A percentile compares a stretch with the other conserved stretches of the same genome.
Conservation (phyloP, 2,797 vertebrate genomes). For the Danio albolineatus region DNA sequence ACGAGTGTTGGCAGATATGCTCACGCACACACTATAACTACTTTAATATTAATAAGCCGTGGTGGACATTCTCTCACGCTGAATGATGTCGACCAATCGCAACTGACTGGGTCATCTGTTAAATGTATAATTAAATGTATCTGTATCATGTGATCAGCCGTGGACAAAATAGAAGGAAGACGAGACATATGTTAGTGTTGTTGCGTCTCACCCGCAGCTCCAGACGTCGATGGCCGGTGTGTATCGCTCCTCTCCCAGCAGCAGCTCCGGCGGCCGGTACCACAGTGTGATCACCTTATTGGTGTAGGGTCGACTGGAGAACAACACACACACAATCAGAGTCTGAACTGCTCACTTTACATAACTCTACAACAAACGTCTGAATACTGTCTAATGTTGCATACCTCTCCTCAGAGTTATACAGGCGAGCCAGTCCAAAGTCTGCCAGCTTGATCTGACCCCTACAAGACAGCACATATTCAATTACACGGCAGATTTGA, state of each 20-base stretch:
- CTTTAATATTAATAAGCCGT: too few relatives aligned
- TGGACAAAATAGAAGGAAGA: too few relatives aligned
- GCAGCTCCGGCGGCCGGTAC: conserved; percentile 97
- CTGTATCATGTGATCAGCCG: too few relatives aligned
- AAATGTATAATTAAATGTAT: too few relatives aligned
- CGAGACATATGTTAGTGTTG: too few relatives aligned
- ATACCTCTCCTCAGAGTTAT: conserved; percentile 98
- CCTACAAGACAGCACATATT: conserved; percentile 70
- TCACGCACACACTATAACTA: too few relatives aligned
- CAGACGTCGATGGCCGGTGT: conserved; percentile 98
- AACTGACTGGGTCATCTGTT: too few relatives aligned
- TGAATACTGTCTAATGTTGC: conserved; percentile 39
- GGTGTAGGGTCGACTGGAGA: conserved; percentile 95
- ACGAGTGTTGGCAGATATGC: too few relatives aligned
- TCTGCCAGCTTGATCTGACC: conserved; percentile 98
- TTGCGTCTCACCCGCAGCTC: conserved; percentile 99
- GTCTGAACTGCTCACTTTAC: background rate
- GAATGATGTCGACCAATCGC: too few relatives aligned
- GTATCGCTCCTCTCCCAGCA: conserved; percentile 96
- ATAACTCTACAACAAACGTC: background rate
- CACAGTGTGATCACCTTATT: conserved; percentile 99
- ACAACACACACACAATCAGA: background rate
- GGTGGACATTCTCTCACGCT: too few relatives aligned
- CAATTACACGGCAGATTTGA: background rate
- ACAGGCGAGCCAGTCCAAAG: conserved; percentile 97